A percentile compares a stretch with the other conserved stretches of the same genome.
phyloP scores from a whole-genome alignment of 92 coral and sea anemone genomes.

The Palythoa caribaeorum region DNA sequence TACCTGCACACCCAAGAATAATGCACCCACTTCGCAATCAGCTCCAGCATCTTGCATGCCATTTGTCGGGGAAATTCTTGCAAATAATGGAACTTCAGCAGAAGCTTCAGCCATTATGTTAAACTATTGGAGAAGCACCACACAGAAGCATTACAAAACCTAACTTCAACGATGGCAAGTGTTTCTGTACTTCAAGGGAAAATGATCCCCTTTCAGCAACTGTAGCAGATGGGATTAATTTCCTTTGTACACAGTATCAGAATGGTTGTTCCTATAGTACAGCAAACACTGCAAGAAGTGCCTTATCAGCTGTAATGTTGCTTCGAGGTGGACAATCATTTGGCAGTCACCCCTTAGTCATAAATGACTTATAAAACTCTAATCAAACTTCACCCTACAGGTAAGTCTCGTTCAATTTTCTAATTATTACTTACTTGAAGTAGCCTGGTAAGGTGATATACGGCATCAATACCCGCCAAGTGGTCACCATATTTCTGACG shows the following conservation, averaged over 20 bases:
- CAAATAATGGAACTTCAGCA: conserved; percentile 41
- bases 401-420: no score
- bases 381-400: no score
- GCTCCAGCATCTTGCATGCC: no score
- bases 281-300: not conserved
- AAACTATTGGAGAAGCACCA: no score
- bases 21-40: no score
- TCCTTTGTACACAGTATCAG: conserved; percentile 22
- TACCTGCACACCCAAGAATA: no score
- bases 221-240: conserved; percentile 56
- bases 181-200: conserved; percentile 35
- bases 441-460: conserved; percentile 53
- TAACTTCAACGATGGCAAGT: no score
- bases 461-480: conserved; percentile 75
- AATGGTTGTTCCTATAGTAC: conserved; percentile 55
- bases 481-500: conserved; percentile 83
- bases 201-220: conserved; percentile 55
- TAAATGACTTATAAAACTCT: no score
- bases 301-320: no score
- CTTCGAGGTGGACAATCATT: conserved; percentile 28
- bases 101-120: conserved; percentile 52
- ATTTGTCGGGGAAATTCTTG: conserved; percentile 58
- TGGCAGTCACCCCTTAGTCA: conserved; percentile 37
- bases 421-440: conserved; percentile 24
- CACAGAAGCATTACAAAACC: no score